Conservation (phyloP, 2,888 invertebrate species). For the Dasypolia templi region DNA sequence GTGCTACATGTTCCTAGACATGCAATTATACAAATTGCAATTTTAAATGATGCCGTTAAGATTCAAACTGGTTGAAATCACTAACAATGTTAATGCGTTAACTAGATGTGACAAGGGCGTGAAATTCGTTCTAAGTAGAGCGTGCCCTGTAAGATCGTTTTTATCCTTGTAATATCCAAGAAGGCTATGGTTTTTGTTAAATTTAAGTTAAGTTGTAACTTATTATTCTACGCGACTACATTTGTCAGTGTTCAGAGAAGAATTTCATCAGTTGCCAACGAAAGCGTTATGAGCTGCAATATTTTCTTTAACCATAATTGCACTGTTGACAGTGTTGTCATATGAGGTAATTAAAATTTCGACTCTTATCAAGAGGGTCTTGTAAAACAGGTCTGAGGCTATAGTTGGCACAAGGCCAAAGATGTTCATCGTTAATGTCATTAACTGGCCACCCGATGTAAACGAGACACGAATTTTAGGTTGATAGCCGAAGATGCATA, state of each 20-base stretch:
- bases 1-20: slow-evolving; percentile 64
- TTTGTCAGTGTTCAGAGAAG: background rate
- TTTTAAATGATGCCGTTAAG: slow-evolving; percentile 73
- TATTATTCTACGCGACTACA: background rate
- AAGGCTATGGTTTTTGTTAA: slow-evolving; percentile 29
- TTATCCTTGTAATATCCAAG: slow-evolving; percentile 48
- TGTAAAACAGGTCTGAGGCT: slow-evolving; percentile 45
- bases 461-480: slow-evolving; percentile 52
- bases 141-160: slow-evolving; percentile 53
- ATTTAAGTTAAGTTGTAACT: slow-evolving; percentile 9
- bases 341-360: slow-evolving; percentile 48
- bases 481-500: slow-evolving; percentile 42
- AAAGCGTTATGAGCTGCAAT: background rate
- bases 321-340: slow-evolving; percentile 24
- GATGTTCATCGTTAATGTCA: slow-evolving; percentile 50
- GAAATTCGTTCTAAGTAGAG: slow-evolving; percentile 67
- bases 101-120: slow-evolving; percentile 75
- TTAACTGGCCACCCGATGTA: slow-evolving; percentile 51
- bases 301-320: slow-evolving; percentile 15
- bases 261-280: background rate
- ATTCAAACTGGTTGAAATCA: slow-evolving; percentile 70
- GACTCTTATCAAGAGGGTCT: slow-evolving; percentile 28
- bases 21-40: slow-evolving; percentile 73
- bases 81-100: slow-evolving; percentile 56
- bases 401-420: slow-evolving; percentile 53